Conservation (phyloP, 2,113 vertebrate species). For the Zootoca vivipara region DNA sequence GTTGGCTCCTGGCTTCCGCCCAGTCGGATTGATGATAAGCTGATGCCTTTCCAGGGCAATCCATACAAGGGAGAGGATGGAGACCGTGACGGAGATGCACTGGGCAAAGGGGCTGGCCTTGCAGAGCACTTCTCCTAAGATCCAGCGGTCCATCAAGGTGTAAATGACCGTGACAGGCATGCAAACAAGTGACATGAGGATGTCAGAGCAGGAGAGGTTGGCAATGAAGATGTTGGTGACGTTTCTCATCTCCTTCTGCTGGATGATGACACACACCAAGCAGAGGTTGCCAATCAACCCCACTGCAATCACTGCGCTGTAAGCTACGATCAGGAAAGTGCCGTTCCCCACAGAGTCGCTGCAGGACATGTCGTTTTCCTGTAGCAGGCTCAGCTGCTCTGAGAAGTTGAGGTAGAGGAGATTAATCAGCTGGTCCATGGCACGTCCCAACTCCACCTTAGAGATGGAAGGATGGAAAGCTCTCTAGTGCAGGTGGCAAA, state of each 20-base stretch:
- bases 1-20: conserved; percentile 74
- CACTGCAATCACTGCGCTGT: conserved; percentile 75
- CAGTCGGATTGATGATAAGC: conserved; percentile 79
- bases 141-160: conserved; percentile 82
- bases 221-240: conserved; percentile 82
- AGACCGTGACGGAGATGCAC: conserved; percentile 79
- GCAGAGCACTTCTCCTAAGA: conserved; percentile 76
- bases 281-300: conserved; percentile 78
- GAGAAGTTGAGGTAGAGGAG: conserved; percentile 59
- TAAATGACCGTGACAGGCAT: conserved; percentile 80
- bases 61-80: conserved; percentile 77
- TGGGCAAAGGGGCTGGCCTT: conserved; percentile 79
- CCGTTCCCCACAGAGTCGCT: conserved; percentile 71
- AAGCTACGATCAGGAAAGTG: conserved; percentile 77
- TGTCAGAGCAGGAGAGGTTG: conserved; percentile 80
- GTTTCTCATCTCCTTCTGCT: conserved; percentile 77
- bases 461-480: neutral
- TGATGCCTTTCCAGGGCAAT: conserved; percentile 81
- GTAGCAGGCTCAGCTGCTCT: conserved; percentile 53
- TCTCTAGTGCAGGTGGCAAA: neutral
- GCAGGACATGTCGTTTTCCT: conserved; percentile 59
- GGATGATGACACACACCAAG: conserved; percentile 76
- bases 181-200: conserved; percentile 79
- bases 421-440: conserved; percentile 52
- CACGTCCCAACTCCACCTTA: neutral